A percentile compares a stretch with the other conserved stretches of the same genome.
Evolutionary conservation across 2,113 vertebrate genomes (phyloP).

Genomic region (Thalassoma bifasciatum): DNA sequence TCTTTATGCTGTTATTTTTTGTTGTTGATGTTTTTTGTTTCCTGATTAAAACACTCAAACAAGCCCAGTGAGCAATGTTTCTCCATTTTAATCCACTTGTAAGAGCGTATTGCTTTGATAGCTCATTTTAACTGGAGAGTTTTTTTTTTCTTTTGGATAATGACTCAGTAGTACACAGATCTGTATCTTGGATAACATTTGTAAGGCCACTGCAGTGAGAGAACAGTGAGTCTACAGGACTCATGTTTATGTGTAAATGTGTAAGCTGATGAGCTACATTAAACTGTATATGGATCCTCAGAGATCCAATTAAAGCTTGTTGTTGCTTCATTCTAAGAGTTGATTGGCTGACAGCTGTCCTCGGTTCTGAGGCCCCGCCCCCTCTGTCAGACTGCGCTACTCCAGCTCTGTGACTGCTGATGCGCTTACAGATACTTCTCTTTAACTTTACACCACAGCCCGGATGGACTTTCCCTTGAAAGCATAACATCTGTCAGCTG

Average conservation of each 20-base stretch:
- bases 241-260: background rate
- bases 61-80: background rate
- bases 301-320: slow-evolving; percentile 65
- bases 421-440: slow-evolving; percentile 46
- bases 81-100: background rate
- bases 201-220: no score
- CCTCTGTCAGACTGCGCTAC: slow-evolving; percentile 68
- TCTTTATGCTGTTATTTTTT: fast-evolving
- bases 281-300: slow-evolving; percentile 29
- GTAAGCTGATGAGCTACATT: slow-evolving; percentile 2
- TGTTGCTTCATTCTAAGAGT: slow-evolving; percentile 35
- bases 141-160: no score
- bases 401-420: slow-evolving; percentile 57
- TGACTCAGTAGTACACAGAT: no score
- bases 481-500: background rate
- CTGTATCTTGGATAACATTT: no score
- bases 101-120: no score
- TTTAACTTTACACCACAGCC: slow-evolving; percentile 55
- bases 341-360: slow-evolving; percentile 70
- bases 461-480: slow-evolving; percentile 28
- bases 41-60: background rate
- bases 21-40: no score
- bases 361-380: slow-evolving; percentile 66
- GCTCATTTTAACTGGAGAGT: no score
- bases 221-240: background rate